Evolutionary conservation across 2,113 vertebrate genomes (phyloP).

Genomic region (Maccullochella peelii): DNA sequence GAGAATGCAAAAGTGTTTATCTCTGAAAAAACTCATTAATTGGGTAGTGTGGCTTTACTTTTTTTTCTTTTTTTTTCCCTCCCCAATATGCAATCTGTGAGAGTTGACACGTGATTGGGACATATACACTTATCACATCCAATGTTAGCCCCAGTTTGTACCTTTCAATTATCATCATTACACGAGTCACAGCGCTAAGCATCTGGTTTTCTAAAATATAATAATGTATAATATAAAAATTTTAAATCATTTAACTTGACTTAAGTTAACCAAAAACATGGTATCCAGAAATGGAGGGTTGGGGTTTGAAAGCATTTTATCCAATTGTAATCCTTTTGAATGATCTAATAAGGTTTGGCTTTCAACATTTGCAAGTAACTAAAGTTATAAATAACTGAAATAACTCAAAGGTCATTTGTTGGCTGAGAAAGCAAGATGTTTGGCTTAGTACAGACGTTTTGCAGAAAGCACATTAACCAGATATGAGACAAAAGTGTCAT

Average conservation of each 20-base stretch:
- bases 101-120: conserved; percentile 21
- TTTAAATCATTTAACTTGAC: neutral
- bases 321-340: neutral
- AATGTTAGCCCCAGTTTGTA: neutral
- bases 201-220: neutral
- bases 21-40: conserved; percentile 44
- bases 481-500: neutral
- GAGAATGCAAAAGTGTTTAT: conserved; percentile 68
- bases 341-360: neutral
- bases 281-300: neutral
- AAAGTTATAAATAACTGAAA: neutral
- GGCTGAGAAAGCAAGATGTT: neutral
- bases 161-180: neutral
- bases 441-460: too few relatives aligned
- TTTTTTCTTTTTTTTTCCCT: conserved; percentile 34
- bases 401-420: neutral
- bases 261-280: neutral
- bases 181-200: conserved; percentile 17
- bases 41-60: conserved; percentile 73
- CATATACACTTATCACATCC: conserved; percentile 14
- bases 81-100: conserved; percentile 75
- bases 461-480: neutral
- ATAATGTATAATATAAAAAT: too few relatives aligned
- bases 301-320: neutral
- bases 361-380: neutral